Evolutionary conservation across 2,797 vertebrate genomes (phyloP), one percentile per base, ranked within the genome.

Genomic region (Avahi laniger): DNA sequence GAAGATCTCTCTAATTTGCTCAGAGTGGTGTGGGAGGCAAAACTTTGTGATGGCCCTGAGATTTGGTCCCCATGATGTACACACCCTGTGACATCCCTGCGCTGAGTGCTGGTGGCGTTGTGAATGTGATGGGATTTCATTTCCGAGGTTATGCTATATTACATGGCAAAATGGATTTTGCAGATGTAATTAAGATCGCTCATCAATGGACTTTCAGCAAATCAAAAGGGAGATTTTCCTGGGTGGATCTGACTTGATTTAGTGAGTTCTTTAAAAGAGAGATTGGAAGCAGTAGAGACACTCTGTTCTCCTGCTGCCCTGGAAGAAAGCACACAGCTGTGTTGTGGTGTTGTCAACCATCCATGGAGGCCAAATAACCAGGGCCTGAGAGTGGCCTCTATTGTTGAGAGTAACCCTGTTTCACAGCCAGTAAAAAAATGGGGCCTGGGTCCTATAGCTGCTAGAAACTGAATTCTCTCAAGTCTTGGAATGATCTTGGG

Each of bases 211-310:
- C 33, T 92, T 86, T 26, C 7, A 89, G 22, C 33, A 75, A 63
- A 83, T 38, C 50, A 17, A 91, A 93, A 54, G 38, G 26, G 33
- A 89, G 22, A 13, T n/a, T 86, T 93, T 65, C 12, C 46, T 78
- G 52, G 2, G 8, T 83, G 4, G 61, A 43, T 3, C 26, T 85
- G 35, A 63, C 20, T 41, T 89, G 79, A 61, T n/a, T 35, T 76
- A 13, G 4, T 6, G n/a, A 73, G 17, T 4, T 4, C 28, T 61
- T 95, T 46, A 28, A 54, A 65, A 52, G 54, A 54, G 38, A 93
- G 57, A 83, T 22, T n/a, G 4, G 52, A 61, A 41, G 28, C 14
- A 17, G 7, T 24, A 76, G 11, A 79, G 4, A 73, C 15, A 22
- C 20, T 70, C 20, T 67, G 35, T 8, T 52, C n/a, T 89, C 1